A percentile compares a stretch with the other conserved stretches of the same genome.
These are phyloP conservation scores for Henricia sp. DNA, from an alignment of 53 echinoderm and acorn worm genomes.

Conservation along the genomic window DNA sequence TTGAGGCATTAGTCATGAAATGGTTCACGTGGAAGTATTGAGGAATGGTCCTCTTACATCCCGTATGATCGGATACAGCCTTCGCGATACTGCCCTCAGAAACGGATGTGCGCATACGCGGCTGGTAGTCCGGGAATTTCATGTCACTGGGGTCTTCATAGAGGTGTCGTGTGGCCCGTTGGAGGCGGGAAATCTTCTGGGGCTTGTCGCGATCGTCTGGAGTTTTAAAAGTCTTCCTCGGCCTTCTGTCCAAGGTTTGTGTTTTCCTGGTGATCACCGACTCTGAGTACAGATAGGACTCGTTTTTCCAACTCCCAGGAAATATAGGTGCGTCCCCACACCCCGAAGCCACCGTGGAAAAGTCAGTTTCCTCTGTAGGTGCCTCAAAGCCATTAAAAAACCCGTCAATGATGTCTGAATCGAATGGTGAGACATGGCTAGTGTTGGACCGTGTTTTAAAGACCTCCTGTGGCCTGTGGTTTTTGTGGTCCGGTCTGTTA, in stretches of 20 bases:
- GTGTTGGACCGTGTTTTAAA: not conserved
- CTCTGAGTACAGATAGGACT: conserved; percentile 18
- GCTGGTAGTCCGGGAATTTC: not conserved
- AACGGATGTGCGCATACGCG: not conserved
- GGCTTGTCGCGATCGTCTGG: not conserved
- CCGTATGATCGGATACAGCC: no score
- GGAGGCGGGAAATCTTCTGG: not conserved
- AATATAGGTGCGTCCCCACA: not conserved
- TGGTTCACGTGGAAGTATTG: conserved; percentile 29
- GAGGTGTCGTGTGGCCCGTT: not conserved
- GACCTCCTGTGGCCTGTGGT: not conserved
- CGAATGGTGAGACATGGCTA: not conserved
- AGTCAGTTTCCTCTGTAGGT: no score
- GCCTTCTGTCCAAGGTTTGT: not conserved
- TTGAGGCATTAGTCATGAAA: no score
- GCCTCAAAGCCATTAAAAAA: no score
- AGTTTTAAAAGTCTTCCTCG: no score
- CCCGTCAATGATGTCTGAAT: no score
- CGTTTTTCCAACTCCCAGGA: conserved; percentile 6
- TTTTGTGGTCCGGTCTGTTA: not conserved
- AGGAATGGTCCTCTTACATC: conserved; percentile 33
- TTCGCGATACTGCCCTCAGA: not conserved
- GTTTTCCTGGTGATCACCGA: not conserved
- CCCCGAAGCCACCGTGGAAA: not conserved
- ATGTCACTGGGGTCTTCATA: conserved; percentile 22